phyloP scores from a whole-genome alignment of 1,140 invertebrate genomes.

The Phenacoccus solenopsis region DNA sequence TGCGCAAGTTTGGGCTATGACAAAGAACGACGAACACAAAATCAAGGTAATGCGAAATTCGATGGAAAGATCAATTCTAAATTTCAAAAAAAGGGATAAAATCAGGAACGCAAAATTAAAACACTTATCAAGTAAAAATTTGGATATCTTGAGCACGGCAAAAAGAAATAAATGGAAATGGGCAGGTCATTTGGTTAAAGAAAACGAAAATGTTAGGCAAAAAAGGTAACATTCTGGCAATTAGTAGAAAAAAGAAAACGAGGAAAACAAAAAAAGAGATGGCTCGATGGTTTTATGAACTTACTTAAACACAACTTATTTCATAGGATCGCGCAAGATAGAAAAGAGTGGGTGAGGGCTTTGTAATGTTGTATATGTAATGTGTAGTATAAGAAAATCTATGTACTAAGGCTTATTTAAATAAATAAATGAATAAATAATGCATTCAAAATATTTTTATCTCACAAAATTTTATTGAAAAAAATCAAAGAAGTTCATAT shows the following conservation, averaged over 20 bases:
- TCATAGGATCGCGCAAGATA: not conserved
- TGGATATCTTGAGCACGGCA: not conserved
- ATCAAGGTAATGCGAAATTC: not conserved
- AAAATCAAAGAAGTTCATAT: too few species aligned
- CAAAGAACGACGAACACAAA: slow-evolving; percentile 6
- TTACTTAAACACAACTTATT: not conserved
- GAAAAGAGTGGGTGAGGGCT: not conserved
- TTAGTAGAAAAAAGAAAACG: not conserved
- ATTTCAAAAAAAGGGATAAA: slow-evolving; percentile 13
- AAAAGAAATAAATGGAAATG: slow-evolving; percentile 22
- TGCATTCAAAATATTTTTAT: too few species aligned
- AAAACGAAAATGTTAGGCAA: slow-evolving; percentile 11
- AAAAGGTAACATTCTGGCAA: slow-evolving; percentile 15
- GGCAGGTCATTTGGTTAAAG: slow-evolving; percentile 20
- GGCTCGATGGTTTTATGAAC: slow-evolving; percentile 8
- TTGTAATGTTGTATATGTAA: not conserved
- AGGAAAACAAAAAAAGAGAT: slow-evolving; percentile 20
- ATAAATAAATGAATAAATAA: too few species aligned
- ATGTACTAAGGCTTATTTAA: too few species aligned
- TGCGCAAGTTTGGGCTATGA: slow-evolving; percentile 19
- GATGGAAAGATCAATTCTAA: slow-evolving; percentile 9
- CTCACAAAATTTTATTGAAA: too few species aligned
- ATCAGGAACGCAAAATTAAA: slow-evolving; percentile 12
- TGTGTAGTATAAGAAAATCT: too few species aligned
- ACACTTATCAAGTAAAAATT: not conserved